Base-by-base conservation (phyloP, 53 echinoderm and acorn worm genomes). In the Henricia sp. region DNA sequence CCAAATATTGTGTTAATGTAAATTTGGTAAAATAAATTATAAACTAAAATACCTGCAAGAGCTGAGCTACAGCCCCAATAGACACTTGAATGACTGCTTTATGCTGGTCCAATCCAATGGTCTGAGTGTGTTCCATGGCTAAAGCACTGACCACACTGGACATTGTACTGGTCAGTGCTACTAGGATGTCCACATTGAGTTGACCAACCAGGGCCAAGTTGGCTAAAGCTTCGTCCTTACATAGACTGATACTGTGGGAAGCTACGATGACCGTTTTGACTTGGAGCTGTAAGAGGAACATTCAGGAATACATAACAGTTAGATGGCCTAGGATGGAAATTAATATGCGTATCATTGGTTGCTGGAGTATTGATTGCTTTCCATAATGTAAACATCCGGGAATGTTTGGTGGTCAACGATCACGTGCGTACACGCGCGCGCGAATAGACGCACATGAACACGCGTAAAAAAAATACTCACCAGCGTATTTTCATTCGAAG, bases 1-100 rank as follows among this genome's bases (percentile, higher is more conserved):
- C n/a, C n/a, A n/a, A n/a, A n/a, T n/a, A n/a, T n/a, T n/a, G n/a
- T n/a, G n/a, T n/a, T n/a, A n/a, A n/a, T n/a, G n/a, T n/a, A n/a
- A n/a, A n/a, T n/a, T n/a, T n/a, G n/a, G n/a, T n/a, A n/a, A n/a
- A n/a, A n/a, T n/a, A n/a, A n/a, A n/a, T n/a, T n/a, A n/a, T n/a
- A n/a, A n/a, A n/a, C n/a, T n/a, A n/a, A 27, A n/a, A 17, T 66
- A 92, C 92, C 92, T 88, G 70, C 27, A 88, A 53, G 50, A 92
- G 66, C 26, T 88, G 80, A 37, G 44, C 50, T 35, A 92, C 26
- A 0, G 82, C 85, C 4, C 54, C 51, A n/a, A 88, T 40, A 30
- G 88, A 80, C 65, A 54, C 82, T 40, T 85, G 72, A 13, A 88
- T 72, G 50, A 71, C 80, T 24, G 35, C 57, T 72, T 75, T 77